phyloP scores from a whole-genome alignment of 37 sponge, comb jelly and placozoan genomes.

The Axinella damicornis region DNA sequence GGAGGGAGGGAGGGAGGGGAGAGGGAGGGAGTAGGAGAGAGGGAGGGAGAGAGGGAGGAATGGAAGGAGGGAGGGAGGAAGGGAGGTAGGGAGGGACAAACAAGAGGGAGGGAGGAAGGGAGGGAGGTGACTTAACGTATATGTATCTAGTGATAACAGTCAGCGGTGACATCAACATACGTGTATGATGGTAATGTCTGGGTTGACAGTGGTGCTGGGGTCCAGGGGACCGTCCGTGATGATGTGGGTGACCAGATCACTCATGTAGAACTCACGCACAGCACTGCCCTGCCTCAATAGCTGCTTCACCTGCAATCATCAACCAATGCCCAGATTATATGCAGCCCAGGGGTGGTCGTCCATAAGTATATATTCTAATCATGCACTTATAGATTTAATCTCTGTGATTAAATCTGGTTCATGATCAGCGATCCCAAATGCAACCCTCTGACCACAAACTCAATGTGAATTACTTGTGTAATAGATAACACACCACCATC shows the following conservation, averaged over 20 bases:
- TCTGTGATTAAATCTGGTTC: too few species aligned
- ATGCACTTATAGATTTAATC: too few species aligned
- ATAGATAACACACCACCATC: too few species aligned
- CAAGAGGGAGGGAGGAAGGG: background rate
- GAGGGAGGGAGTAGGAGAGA: background rate
- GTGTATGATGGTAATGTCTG: background rate
- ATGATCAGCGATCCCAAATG: too few species aligned
- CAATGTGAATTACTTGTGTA: too few species aligned
- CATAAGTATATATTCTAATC: too few species aligned
- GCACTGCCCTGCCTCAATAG: constrained; percentile 76
- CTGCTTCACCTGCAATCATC: constrained; percentile 64
- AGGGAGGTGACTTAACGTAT: background rate
- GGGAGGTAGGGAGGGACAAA: background rate
- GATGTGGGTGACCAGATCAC: constrained; percentile 79
- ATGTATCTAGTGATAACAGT: too few species aligned
- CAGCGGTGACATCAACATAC: background rate
- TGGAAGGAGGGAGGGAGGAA: too few species aligned
- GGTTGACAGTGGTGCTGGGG: background rate
- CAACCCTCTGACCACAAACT: too few species aligned
- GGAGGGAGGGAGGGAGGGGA: background rate
- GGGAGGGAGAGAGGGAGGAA: background rate
- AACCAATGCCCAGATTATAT: too few species aligned
- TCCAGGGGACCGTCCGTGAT: constrained; percentile 56
- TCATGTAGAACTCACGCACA: constrained; percentile 76
- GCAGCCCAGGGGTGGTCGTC: too few species aligned